Evolutionary conservation across 1,140 invertebrate genomes (phyloP).

Genomic region (Aphaenogaster rudis): DNA sequence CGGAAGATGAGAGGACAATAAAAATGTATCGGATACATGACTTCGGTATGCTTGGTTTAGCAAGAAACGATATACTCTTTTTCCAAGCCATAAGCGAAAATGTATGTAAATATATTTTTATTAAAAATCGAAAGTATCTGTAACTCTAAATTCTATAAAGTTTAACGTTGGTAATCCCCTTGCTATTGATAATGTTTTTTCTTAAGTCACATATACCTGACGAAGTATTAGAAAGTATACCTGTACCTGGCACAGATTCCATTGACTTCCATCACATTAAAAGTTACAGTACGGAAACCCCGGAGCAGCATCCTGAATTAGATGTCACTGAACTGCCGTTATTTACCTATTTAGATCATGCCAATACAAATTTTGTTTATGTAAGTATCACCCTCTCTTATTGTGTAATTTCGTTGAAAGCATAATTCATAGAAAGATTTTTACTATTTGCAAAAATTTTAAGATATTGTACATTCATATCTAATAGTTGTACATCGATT

Average conservation of each 20-base stretch:
- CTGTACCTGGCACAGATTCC: constrained; percentile 90
- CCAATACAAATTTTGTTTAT: constrained; percentile 95
- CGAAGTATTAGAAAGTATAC: constrained; percentile 90
- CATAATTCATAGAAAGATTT: background rate
- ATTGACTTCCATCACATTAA: constrained; percentile 91
- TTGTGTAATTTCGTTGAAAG: background rate
- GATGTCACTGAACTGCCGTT: constrained; percentile 90
- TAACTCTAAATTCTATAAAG: constrained; percentile 26
- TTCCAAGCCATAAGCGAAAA: constrained; percentile 93
- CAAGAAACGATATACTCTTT: constrained; percentile 89
- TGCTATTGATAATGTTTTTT: constrained; percentile 49
- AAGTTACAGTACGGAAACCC: constrained; percentile 87
- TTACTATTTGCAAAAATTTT: background rate
- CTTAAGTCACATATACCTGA: constrained; percentile 89
- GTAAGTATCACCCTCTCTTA: constrained; percentile 87
- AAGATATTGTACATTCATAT: constrained; percentile 1
- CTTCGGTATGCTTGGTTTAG: constrained; percentile 91
- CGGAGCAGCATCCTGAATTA: constrained; percentile 88
- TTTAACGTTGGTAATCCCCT: background rate
- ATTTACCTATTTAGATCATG: constrained; percentile 92
- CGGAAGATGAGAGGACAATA: constrained; percentile 90
- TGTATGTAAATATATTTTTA: background rate
- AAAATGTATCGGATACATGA: constrained; percentile 88
- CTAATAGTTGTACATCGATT: background rate
- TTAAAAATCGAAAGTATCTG: constrained; percentile 39